Percentiles rank a stretch among this genome's conserved stretches.
phyloP scores from a whole-genome alignment of 2,113 vertebrate genomes.

The Oryzias melastigma region DNA sequence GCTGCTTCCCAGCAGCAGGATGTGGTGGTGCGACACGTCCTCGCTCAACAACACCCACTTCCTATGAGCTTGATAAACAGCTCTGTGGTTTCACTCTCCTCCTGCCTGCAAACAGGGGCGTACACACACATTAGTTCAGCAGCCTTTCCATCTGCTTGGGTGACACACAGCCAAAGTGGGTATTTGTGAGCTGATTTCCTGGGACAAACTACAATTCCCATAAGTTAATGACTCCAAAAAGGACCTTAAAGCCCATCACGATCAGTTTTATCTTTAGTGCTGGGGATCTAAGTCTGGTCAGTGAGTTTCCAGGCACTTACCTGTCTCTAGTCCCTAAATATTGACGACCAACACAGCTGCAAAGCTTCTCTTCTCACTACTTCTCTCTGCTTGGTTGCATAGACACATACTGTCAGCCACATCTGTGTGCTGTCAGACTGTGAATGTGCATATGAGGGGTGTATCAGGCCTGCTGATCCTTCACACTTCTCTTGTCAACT shows the following conservation, averaged over 20 bases:
- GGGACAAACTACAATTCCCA: slow-evolving; percentile 44
- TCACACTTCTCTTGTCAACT: slow-evolving; percentile 73
- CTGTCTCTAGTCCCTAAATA: slow-evolving; percentile 10
- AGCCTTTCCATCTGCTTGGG: slow-evolving; percentile 64
- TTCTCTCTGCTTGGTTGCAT: slow-evolving; percentile 52
- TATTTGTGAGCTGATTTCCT: slow-evolving; percentile 46
- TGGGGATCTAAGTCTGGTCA: slow-evolving; percentile 43
- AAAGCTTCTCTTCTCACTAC: not conserved
- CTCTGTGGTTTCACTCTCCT: slow-evolving; percentile 65
- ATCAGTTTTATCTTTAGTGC: slow-evolving; percentile 52
- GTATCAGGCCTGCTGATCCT: slow-evolving; percentile 72
- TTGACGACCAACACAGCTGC: slow-evolving; percentile 17
- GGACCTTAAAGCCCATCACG: slow-evolving; percentile 41
- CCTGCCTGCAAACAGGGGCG: slow-evolving; percentile 51
- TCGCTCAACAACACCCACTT: slow-evolving; percentile 74
- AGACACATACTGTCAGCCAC: slow-evolving; percentile 71
- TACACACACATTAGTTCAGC: slow-evolving; percentile 40
- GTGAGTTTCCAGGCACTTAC: slow-evolving; percentile 25
- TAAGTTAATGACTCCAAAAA: slow-evolving; percentile 38
- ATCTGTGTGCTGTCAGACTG: slow-evolving; percentile 71
- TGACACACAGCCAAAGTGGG: slow-evolving; percentile 54
- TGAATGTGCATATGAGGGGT: slow-evolving; percentile 59
- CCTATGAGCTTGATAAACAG: slow-evolving; percentile 76
- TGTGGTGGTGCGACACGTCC: slow-evolving; percentile 67
- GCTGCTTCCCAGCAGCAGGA: slow-evolving; percentile 68